Base-by-base conservation (phyloP, 2,797 vertebrate genomes). In the Babyrousa celebensis region DNA sequence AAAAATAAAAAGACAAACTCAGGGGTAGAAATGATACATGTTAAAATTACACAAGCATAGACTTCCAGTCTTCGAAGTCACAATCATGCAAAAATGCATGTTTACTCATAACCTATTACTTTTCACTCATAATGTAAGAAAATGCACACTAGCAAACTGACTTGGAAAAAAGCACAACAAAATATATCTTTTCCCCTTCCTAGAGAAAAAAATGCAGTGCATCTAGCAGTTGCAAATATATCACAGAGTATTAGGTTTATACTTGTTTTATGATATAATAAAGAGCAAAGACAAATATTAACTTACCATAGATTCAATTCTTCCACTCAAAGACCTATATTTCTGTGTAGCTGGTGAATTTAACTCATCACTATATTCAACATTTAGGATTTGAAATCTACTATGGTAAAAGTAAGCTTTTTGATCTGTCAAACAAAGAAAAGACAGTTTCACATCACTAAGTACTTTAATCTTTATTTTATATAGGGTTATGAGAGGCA, bases 281-380 rank as follows among this genome's bases (percentile, higher is more conserved):
- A 79, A 83, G 82, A 95, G 72, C 80, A 90, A 1, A 21, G 25
- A 75, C 32, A 93, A 86, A 20, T 88, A 72, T 92, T 72, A 87
- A 98, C 98, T 97, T 98, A 99, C 99, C 98, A 98, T 84, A 96
- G 98, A 98, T 97, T 99, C 99, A 85, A 99, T 98, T 97, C 91
- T 98, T 94, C 93, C 98, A 3, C 98, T 98, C 92, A 98, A 89
- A 97, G 82, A 84, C 94, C 98, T 98, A 67, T 98, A 98, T 89
- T 94, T 96, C 48, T 98, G 98, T 67, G 98, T 98, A 67, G 97
- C 96, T 89, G 98, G 98, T 71, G 98, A 98, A 93, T 96, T 97
- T 94, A 99, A 93, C 58, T 98, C 96, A 14, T 97, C 96, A 29
- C n/a, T 98, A 65, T 98, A 99, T 7, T 77, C 91, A 95, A 98